phyloP scores from a whole-genome alignment of 2,888 invertebrate species.

The Poecilus cupreus region DNA sequence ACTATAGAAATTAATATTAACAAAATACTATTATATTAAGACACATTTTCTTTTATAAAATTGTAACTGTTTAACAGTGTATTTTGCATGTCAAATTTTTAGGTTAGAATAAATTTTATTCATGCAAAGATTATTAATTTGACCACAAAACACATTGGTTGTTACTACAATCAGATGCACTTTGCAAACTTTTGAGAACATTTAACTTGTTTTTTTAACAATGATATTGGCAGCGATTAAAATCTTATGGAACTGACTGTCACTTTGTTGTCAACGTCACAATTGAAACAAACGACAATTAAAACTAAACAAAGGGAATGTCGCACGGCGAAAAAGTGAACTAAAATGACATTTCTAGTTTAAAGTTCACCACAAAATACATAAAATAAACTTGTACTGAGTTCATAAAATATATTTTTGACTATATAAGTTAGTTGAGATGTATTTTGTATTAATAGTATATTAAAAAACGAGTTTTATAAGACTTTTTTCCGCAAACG shows the following conservation, averaged over 20 bases:
- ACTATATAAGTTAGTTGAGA: too few species aligned
- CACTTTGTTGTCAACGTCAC: neutral
- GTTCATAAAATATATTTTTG: too few species aligned
- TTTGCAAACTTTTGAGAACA: neutral
- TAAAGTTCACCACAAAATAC: too few species aligned
- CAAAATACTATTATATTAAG: constrained; percentile 56
- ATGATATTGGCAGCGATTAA: neutral
- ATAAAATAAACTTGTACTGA: too few species aligned
- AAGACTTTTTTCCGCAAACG: too few species aligned
- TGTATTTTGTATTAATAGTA: too few species aligned
- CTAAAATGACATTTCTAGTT: too few species aligned
- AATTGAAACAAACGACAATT: neutral
- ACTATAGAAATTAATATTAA: constrained; percentile 54
- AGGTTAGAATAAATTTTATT: neutral
- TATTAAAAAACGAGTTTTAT: too few species aligned
- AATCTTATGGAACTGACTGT: neutral
- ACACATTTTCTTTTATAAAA: constrained; percentile 12
- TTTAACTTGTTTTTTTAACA: neutral
- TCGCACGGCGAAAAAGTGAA: too few species aligned
- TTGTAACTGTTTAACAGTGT: neutral
- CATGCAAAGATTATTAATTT: neutral
- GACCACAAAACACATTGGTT: neutral
- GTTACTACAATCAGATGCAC: neutral
- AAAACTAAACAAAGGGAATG: too few species aligned
- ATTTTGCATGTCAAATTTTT: neutral